Conservation (phyloP, 2,113 vertebrate genomes). For the Merops nubicus region DNA sequence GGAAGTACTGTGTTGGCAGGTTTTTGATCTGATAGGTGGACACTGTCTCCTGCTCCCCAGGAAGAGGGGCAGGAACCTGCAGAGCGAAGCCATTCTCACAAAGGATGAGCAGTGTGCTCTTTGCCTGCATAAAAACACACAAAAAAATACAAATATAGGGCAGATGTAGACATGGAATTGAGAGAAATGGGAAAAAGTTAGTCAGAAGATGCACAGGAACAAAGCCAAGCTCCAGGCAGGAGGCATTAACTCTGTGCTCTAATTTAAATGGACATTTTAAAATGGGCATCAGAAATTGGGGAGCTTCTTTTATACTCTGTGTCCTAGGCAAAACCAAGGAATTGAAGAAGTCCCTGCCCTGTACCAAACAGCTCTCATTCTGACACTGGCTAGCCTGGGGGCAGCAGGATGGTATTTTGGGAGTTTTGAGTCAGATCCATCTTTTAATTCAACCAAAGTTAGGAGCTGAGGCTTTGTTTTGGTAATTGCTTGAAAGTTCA, state of each 20-base stretch:
- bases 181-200: background rate
- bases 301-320: background rate
- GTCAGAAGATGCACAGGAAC: background rate
- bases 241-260: background rate
- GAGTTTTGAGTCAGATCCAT: too few relatives aligned
- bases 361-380: background rate
- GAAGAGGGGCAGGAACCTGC: constrained; percentile 79
- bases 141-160: background rate
- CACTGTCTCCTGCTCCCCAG: background rate
- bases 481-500: background rate
- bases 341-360: background rate
- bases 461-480: background rate
- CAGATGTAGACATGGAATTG: background rate
- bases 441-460: background rate
- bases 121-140: constrained; percentile 71
- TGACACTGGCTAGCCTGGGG: background rate
- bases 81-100: constrained; percentile 86
- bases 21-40: constrained; percentile 81
- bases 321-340: background rate
- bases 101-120: constrained; percentile 83
- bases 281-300: background rate
- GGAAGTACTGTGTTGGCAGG: constrained; percentile 79
- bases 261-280: background rate
- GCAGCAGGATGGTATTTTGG: background rate
- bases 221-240: background rate